Evolutionary conservation across 2,113 vertebrate genomes (phyloP), one percentile per base, ranked within the genome.

Genomic region (Psittacus erithacus): DNA sequence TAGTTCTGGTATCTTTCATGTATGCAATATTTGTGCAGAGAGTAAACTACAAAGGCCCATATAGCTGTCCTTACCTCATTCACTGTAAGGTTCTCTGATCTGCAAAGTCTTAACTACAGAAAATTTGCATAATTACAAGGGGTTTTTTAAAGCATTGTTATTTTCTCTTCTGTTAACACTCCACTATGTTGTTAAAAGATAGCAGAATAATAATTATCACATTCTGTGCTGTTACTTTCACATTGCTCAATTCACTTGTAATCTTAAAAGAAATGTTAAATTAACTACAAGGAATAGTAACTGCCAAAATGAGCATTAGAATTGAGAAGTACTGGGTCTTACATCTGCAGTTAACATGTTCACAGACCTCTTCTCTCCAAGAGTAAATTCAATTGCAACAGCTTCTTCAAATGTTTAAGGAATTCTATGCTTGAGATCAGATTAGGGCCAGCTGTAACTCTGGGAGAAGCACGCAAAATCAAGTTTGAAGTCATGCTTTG

Each of bases 81-180:
- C 64, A 49, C 85, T 93, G 85, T 86, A 77, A 89, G 77, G 77
- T 89, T 88, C 95, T 97, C 93, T 96, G 86, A 92, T 92, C 77
- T 93, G 86, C 92, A 81, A 92, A 95, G 64, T 62, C 55, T 67
- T 84, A 95, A 95, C 52, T 81, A 64, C 50, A 47, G 44, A 20
- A 86, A 92, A 96, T 96, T 92, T 97, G 69, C 95, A 95, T 95
- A 95, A 97, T 86, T 93, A 86, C 9, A 16, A 93, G 70, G 27
- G 2, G 3, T 0, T 55, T 87, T 94, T 84, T 67, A 71, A 93
- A 93, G 90, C 50, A 68, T 43, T 83, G 83, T 92, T 96, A 91
- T 88, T 95, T 81, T 91, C 27, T 88, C 52, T 86, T 33, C 18
- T 86, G 82, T 92, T 96, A 97, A 92, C 69, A 76, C 84, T 91